These are phyloP conservation scores for Syngnathus rostellatus DNA, from an alignment of 2,797 vertebrate species.

Conservation along the genomic window DNA sequence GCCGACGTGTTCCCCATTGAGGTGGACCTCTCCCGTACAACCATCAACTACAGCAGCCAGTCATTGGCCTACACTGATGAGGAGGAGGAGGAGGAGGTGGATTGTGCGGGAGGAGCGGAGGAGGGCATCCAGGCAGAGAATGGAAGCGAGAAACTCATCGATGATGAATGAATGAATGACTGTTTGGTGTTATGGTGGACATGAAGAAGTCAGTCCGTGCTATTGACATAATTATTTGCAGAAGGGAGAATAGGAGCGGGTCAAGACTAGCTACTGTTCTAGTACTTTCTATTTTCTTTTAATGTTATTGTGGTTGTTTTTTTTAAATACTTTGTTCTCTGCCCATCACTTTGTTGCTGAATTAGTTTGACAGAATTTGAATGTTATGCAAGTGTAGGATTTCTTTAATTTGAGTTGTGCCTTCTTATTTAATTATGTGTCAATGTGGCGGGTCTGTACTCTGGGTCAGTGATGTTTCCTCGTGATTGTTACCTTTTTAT, in stretches of 20 bases:
- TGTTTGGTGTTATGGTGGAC: background rate
- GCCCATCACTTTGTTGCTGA: background rate
- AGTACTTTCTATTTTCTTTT: slow-evolving; percentile 9
- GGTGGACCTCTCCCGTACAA: slow-evolving; percentile 93
- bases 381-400: background rate
- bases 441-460: slow-evolving; percentile 1
- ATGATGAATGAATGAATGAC: slow-evolving; percentile 65
- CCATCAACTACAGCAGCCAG: slow-evolving; percentile 83
- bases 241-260: background rate
- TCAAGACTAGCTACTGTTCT: slow-evolving; percentile 12
- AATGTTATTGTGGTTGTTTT: slow-evolving; percentile 1
- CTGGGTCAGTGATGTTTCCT: background rate
- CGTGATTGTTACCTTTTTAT: slow-evolving; percentile 4
- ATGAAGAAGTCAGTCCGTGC: background rate
- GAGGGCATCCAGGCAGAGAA: slow-evolving; percentile 55
- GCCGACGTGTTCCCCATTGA: slow-evolving; percentile 98
- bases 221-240: background rate
- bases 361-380: background rate
- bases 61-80: slow-evolving; percentile 71
- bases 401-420: slow-evolving; percentile 35
- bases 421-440: slow-evolving; percentile 28
- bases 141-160: slow-evolving; percentile 71
- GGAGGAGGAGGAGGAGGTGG: slow-evolving; percentile 55
- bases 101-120: slow-evolving; percentile 24
- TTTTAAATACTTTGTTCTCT: slow-evolving; percentile 5